A percentile compares a stretch with the other conserved stretches of the same genome.
Evolutionary conservation across 2,888 invertebrate genomes (phyloP).

Genomic region (Apomyelois bistriatella): DNA sequence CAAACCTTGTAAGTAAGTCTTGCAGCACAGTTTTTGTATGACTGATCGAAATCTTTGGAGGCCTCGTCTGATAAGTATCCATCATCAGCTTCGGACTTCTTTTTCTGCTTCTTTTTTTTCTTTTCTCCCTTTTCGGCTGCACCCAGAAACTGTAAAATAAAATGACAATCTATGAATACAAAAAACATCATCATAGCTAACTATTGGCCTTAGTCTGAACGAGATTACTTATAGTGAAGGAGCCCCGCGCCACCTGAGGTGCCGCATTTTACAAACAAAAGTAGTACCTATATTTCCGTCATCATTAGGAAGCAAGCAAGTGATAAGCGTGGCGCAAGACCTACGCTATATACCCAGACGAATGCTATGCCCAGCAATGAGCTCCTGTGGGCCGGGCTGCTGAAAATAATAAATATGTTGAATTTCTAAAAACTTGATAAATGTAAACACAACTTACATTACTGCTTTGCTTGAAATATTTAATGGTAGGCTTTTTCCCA

Average conservation of each 20-base stretch:
- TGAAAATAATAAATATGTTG: no score
- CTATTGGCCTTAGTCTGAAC: no score
- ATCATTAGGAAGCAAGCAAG: no score
- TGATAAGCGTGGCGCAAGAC: no score
- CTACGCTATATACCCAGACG: no score
- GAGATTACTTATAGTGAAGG: no score
- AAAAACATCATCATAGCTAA: background rate
- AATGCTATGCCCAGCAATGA: no score
- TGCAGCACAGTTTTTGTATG: constrained; percentile 54
- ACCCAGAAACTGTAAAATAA: constrained; percentile 52
- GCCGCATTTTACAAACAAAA: background rate
- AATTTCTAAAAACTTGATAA: constrained; percentile 1
- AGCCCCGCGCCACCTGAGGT: no score
- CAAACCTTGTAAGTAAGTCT: constrained; percentile 54
- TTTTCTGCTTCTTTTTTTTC: constrained; percentile 58
- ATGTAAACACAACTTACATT: constrained; percentile 47
- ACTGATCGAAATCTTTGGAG: constrained; percentile 46
- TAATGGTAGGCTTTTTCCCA: constrained; percentile 68
- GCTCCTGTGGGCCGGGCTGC: no score
- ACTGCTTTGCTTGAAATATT: constrained; percentile 64
- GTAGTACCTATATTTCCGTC: no score
- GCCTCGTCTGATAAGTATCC: constrained; percentile 68
- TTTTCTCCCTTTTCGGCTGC: constrained; percentile 62
- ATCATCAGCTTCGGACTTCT: constrained; percentile 61
- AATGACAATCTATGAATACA: background rate